phyloP scores from a whole-genome alignment of 1,140 invertebrate species.

The Liolophura sinensis region DNA sequence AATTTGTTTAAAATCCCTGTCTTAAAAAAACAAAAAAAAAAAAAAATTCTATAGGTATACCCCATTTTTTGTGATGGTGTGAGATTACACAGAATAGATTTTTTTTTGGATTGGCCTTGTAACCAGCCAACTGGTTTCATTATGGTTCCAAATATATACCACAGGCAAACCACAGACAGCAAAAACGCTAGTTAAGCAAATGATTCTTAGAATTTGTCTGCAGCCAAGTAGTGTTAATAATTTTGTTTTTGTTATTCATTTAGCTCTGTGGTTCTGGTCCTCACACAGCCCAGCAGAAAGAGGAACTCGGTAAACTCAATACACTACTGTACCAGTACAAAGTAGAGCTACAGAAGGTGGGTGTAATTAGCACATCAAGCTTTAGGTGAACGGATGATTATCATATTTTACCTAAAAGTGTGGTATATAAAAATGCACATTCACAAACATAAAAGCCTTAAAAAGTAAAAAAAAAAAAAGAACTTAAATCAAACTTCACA shows the following conservation, averaged over 20 bases:
- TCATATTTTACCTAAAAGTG: background rate
- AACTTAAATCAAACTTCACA: background rate
- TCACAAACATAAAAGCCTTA: constrained; percentile 1
- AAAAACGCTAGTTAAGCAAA: no score
- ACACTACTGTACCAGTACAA: constrained; percentile 5
- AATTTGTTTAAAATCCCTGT: no score
- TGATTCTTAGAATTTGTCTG: no score
- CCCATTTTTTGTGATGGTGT: no score
- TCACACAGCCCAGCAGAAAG: constrained; percentile 12
- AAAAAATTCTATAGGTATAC: no score
- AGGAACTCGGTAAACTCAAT: constrained; percentile 14
- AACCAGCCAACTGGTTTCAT: no score
- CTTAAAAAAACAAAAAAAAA: no score
- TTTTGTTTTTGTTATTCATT: background rate
- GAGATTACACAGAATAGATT: no score
- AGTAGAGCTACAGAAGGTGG: constrained; percentile 13
- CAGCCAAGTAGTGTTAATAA: no score
- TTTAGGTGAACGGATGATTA: background rate
- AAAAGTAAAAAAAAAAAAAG: background rate
- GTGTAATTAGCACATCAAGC: constrained; percentile 1
- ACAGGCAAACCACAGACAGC: no score
- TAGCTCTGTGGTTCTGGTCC: constrained; percentile 13
- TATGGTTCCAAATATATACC: no score
- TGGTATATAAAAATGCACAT: background rate
- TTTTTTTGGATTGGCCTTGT: no score